Evolutionary conservation across 2,797 vertebrate genomes (phyloP), one percentile per base, ranked within the genome.

Genomic region (Rhinogobio ventralis): DNA sequence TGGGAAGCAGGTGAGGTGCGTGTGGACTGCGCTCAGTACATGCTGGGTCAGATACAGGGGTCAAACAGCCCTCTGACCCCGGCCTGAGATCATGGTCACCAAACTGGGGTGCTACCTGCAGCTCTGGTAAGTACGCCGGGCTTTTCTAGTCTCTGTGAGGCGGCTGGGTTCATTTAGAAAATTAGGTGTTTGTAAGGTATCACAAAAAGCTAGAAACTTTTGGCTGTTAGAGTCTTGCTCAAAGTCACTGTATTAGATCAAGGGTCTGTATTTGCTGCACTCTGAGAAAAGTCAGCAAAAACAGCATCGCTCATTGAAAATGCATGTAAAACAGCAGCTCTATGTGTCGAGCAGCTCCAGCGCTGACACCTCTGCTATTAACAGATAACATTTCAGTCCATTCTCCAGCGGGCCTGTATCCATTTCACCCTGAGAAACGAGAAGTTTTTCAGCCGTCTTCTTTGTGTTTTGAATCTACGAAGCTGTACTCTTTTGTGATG

Each of bases 61-160:
- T 75, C 46, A 28, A 36, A 53, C 33, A 14, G 67, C 53, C 67
- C 42, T 39, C 76, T 60, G 77, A 79, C 55, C 83, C 55, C 42
- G 49, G 85, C 88, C 46, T 17, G 5, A 93, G 93, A 92, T 95
- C 1, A 91, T 93, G 77, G 90, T 93, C 71, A 91, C 91, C 67
- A 94, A 92, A 88, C 89, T 95, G 84, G 92, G 90, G 57, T 93
- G 92, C 67, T 92, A 92, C 90, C 87, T 93, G 81, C 93, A 93
- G 86, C 89, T 93, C 86, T 93, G 96, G 95, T 96, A 95, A 94
- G 94, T 66, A 2, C 28, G 1, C 17, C 0, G 11, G 57, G 33
- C 30, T 55, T 55, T 45, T 15, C n/a, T 46, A 17, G 30, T 46
- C 75, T 49, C 17, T 39, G 5, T n/a, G 11, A 57, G n/a, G 13